Evolutionary conservation across 1,140 invertebrate genomes (phyloP), one percentile per base, ranked within the genome.

Genomic region (Druon quercuslanigerum): DNA sequence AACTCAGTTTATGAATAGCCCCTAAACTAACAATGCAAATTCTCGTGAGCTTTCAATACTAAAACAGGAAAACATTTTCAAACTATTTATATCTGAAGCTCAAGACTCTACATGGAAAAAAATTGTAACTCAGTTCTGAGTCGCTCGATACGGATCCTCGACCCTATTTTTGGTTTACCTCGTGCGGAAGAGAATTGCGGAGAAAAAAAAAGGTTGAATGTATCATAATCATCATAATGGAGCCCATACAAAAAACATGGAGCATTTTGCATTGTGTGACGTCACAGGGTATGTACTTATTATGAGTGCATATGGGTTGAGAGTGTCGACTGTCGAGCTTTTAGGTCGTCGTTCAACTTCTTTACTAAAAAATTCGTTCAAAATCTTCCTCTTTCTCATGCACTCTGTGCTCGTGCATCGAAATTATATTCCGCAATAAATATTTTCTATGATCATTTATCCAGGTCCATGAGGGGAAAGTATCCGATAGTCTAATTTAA

Each of bases 121-220:
- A 66, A 66, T 33, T 25, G 1, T 57, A 46, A 11, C 8, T 46
- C 9, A 12, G 8, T 20, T 1, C 25, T 54, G 3, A 54, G 57
- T 66, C 60, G 12, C 14, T 66, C 25, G 40, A 66, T 66, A 46
- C 16, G 40, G 14, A n/a, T 13, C 13, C 20, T 25, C 16, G 60
- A 40, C 40, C 40, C 60, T 66, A 66, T 66, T 40, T 66, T 66
- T 66, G 60, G 60, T 33, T 66, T 66, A 66, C 13, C 60, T 66
- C 57, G 57, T 66, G 57, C 13, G 12, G 57, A 33, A 66, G 12
- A 66, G 57, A 13, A 66, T 6, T 14, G 7, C 33, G 16, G 33
- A 4, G 16, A 16, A 46, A 16, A 46, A 16, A 66, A 66, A 40
- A 56, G 54, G 54, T 13, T 56, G 54, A 56, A 56, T 56, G 60